These are phyloP conservation scores for Lucilia cuprina DNA, from an alignment of 1,140 invertebrate genomes.

Conservation along the genomic window DNA sequence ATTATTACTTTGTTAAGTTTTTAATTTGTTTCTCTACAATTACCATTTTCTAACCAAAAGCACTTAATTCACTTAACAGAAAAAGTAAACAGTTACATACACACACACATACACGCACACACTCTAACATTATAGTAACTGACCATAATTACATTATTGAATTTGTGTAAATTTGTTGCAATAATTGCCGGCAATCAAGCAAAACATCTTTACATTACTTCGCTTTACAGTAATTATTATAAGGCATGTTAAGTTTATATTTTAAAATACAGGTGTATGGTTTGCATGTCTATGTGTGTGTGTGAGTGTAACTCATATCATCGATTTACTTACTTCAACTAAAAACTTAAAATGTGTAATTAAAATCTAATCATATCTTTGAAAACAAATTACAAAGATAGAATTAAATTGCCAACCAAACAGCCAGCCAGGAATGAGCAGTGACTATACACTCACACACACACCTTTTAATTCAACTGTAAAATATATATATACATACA, in stretches of 20 bases:
- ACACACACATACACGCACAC: too few relatives aligned
- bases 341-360: conserved; percentile 11
- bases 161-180: conserved; percentile 14
- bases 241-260: neutral
- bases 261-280: neutral
- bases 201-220: neutral
- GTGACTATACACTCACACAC: neutral
- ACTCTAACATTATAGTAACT: neutral
- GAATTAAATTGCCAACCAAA: neutral
- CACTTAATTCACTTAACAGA: too few relatives aligned
- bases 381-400: neutral
- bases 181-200: conserved; percentile 3
- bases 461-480: neutral
- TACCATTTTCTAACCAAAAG: too few relatives aligned
- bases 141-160: neutral
- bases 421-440: neutral
- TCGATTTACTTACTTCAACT: neutral
- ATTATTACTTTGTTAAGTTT: too few relatives aligned
- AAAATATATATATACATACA: neutral
- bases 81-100: neutral
- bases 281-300: too few relatives aligned
- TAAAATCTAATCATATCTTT: conserved; percentile 16
- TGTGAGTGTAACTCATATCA: neutral
- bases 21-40: too few relatives aligned
- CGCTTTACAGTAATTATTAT: neutral